Conservation (phyloP, 1,140 invertebrate genomes). For the Leptinotarsa texana region DNA sequence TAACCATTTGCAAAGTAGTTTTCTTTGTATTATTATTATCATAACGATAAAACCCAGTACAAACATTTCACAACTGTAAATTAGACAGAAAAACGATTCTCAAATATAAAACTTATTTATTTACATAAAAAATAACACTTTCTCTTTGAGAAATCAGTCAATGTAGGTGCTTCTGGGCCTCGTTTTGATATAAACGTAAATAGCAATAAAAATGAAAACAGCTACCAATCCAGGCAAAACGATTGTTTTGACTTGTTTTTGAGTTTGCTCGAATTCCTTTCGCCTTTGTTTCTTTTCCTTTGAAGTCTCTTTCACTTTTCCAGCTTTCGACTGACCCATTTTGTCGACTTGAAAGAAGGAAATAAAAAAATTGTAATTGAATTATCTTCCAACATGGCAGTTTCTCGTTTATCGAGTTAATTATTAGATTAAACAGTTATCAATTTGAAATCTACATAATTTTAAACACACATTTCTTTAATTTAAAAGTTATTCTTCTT, state of each 20-base stretch:
- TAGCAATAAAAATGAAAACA: slow-evolving; percentile 72
- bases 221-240: slow-evolving; percentile 72
- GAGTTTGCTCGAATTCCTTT: slow-evolving; percentile 78
- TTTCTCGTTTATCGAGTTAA: too few species aligned
- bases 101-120: slow-evolving; percentile 23
- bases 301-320: slow-evolving; percentile 79
- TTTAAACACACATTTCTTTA: too few species aligned
- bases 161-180: slow-evolving; percentile 58
- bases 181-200: slow-evolving; percentile 78
- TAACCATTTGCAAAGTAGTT: too few species aligned
- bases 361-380: not conserved
- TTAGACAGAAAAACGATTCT: slow-evolving; percentile 24
- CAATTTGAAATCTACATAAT: too few species aligned
- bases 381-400: too few species aligned
- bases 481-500: too few species aligned
- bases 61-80: too few species aligned
- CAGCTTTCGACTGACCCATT: slow-evolving; percentile 61
- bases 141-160: slow-evolving; percentile 27
- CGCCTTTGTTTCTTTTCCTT: slow-evolving; percentile 82
- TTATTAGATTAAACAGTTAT: too few species aligned
- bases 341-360: not conserved
- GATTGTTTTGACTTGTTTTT: slow-evolving; percentile 74
- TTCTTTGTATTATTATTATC: too few species aligned
- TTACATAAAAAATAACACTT: slow-evolving; percentile 33
- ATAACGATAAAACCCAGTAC: too few species aligned